Conservation (phyloP, 2,113 vertebrate species). For the Phalacrocorax pelagicus region DNA sequence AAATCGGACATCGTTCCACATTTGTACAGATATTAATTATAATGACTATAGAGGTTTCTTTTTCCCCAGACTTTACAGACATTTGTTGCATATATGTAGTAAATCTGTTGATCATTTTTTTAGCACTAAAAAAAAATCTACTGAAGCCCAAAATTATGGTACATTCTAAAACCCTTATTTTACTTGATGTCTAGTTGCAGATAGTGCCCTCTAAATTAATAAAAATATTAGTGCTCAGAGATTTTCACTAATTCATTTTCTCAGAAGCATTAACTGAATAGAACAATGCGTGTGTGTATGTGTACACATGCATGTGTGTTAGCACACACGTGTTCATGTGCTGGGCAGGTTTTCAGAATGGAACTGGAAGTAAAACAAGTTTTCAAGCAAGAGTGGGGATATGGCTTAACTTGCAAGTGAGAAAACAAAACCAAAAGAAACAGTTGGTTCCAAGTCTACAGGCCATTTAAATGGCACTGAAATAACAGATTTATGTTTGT, state of each 20-base stretch:
- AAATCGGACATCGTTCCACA: background rate
- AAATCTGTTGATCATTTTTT: background rate
- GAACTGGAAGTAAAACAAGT: background rate
- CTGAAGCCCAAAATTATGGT: background rate
- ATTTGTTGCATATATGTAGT: background rate
- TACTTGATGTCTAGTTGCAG: background rate
- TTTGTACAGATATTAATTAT: background rate
- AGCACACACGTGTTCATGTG: accelerated
- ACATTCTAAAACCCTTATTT: background rate
- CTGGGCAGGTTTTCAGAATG: background rate
- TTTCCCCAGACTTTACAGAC: background rate
- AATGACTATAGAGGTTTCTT: background rate
- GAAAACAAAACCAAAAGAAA: background rate
- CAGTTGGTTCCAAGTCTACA: background rate
- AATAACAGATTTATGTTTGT: background rate
- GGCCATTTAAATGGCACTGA: accelerated
- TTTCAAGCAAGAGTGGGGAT: background rate
- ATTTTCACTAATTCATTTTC: background rate
- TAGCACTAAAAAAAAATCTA: background rate
- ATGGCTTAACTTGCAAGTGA: background rate
- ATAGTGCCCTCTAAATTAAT: background rate
- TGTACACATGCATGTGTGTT: accelerated
- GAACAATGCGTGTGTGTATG: background rate
- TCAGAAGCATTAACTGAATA: background rate
- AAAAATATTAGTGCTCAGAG: background rate